These are phyloP conservation scores for Nothocercus nigrocapillus DNA, from an alignment of 2,113 vertebrate species.

Conservation along the genomic window DNA sequence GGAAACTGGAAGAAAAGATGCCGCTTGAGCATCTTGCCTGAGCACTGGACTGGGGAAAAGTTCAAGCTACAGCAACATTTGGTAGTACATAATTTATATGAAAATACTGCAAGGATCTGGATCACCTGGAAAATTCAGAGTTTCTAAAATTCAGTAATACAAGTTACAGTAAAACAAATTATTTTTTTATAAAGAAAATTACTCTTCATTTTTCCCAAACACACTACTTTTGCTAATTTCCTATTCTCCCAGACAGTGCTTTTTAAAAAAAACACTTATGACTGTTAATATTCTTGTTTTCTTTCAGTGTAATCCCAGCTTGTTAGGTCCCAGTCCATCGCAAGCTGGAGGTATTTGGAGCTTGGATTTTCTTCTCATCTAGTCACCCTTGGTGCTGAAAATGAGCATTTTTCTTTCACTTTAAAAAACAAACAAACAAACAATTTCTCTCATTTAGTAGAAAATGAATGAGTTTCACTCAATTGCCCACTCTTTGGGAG, in stretches of 20 bases:
- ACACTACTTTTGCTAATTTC: background rate
- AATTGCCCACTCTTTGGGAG: constrained; percentile 48
- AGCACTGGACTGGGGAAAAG: background rate
- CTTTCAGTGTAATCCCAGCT: background rate
- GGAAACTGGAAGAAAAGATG: background rate
- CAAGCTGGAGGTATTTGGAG: background rate
- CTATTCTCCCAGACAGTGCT: background rate
- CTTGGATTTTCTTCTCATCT: constrained; percentile 2
- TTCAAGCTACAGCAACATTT: background rate
- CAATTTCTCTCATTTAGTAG: constrained; percentile 25
- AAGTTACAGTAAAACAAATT: background rate
- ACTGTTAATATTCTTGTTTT: background rate
- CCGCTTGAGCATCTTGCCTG: background rate
- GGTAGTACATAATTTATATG: background rate
- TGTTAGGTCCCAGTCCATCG: background rate
- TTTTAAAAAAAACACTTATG: background rate
- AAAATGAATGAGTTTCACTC: constrained; percentile 58
- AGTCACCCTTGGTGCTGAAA: constrained; percentile 20
- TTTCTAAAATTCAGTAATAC: background rate
- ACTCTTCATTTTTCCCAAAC: background rate
- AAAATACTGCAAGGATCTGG: rapidly evolving
- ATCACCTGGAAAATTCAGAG: background rate
- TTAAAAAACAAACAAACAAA: constrained; percentile 51
- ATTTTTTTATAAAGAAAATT: background rate
- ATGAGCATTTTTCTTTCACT: constrained; percentile 48